Evolutionary conservation across 2,113 vertebrate genomes (phyloP).

Genomic region (Chunga burmeisteri): DNA sequence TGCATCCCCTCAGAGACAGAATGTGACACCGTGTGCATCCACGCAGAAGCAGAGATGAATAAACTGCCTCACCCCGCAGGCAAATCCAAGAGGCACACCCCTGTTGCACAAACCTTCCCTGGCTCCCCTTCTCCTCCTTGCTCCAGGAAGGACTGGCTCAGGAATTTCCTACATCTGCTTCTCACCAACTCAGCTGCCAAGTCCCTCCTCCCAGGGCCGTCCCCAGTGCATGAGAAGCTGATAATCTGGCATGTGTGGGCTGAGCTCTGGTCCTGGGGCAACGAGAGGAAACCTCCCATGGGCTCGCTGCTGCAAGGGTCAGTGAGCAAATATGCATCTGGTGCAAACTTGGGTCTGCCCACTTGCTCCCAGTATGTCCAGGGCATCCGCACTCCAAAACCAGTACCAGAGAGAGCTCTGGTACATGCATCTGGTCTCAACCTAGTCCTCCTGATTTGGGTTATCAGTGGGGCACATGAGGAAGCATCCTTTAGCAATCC

Average conservation of each 20-base stretch:
- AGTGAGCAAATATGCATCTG: not conserved
- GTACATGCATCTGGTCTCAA: accelerated
- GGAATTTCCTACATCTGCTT: not conserved
- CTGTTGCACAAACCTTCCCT: not conserved
- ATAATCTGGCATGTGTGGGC: not conserved
- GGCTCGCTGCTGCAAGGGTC: not conserved
- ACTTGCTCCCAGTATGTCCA: not conserved
- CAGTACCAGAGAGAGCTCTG: not conserved
- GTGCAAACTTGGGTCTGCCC: accelerated
- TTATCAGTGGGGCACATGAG: not conserved
- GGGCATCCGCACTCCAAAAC: not conserved
- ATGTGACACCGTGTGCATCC: not conserved
- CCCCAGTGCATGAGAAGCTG: accelerated
- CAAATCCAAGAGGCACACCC: not conserved
- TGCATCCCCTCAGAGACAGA: not conserved
- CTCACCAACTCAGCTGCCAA: not conserved
- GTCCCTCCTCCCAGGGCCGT: not conserved
- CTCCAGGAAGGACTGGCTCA: not conserved
- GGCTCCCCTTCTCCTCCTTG: not conserved
- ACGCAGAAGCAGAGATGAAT: not conserved
- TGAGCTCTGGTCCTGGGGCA: not conserved
- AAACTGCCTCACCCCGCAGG: not conserved
- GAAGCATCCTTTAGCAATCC: not conserved
- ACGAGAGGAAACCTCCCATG: accelerated
- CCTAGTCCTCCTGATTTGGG: not conserved